Base-by-base conservation (phyloP, 2,888 invertebrate species). In the Cyrtodaria siliqua region DNA sequence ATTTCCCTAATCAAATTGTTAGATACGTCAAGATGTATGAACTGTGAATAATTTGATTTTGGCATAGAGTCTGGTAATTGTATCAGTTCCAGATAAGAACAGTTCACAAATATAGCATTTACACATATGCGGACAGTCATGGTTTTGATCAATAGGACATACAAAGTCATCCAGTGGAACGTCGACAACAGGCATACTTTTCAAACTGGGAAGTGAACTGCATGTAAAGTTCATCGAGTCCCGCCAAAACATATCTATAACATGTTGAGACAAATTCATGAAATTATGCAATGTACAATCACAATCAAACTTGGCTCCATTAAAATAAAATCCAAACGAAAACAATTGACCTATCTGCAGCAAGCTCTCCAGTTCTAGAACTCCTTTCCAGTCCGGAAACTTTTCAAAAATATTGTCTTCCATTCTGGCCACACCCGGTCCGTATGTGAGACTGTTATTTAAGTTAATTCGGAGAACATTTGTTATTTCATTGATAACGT, bases 281-380 rank as follows among this genome's bases (percentile, higher is more conserved):
- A 67, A 71, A 23, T 59, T 52, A 20, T 76, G 61, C 2, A 70
- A 26, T 24, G 29, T 29, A 27, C 76, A 71, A 26, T 76, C 71
- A 59, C 76, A 76, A 20, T 33, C 50, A 23, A 67, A 3, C 8
- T 61, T 56, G 0, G 50, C 49, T 16, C 40, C 59, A 27, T 20
- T 40, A 4, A 67, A 57, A 18, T 61, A 55, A 62, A 76, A 76
- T 1, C 67, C 62, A 33, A 50, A 71, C 14, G 16, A 20, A 4
- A 67, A 20, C 26, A 76, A 44, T 14, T 57, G 38, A 33, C 71
- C 76, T 9, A 76, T 24, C 50, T 70, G 42, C 12, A 29, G 16
- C 3, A 70, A 24, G 23, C 44, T 59, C 16, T 50, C 52, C 0
- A 71, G 47, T 16, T 66, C 16, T 14, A 76, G 38, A 9, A 76